These are phyloP conservation scores for Vandiemenella viatica DNA, from an alignment of 2,888 invertebrate genomes.

Conservation along the genomic window DNA sequence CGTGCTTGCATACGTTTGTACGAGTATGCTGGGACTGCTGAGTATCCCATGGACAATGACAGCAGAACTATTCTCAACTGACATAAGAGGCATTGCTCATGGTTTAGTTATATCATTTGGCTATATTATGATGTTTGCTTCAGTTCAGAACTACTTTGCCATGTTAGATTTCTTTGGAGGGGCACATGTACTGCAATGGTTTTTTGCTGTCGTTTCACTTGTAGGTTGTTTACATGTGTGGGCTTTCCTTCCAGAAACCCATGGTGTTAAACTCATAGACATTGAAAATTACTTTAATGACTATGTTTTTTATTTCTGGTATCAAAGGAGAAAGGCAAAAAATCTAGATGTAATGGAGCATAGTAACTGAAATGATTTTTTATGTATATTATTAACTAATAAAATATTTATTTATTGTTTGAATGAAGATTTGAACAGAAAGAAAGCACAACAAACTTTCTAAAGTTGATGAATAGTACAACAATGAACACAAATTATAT, in stretches of 20 bases:
- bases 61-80: conserved; percentile 43
- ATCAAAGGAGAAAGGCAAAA: no score
- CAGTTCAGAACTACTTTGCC: conserved; percentile 34
- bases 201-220: conserved; percentile 14
- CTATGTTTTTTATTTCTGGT: conserved; percentile 9
- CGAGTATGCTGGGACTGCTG: conserved; percentile 42
- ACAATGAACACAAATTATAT: no score
- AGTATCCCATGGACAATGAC: conserved; percentile 50
- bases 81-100: conserved; percentile 42
- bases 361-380: no score
- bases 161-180: conserved; percentile 25
- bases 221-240: conserved; percentile 28
- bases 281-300: conserved; percentile 32
- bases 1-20: conserved; percentile 38
- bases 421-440: no score
- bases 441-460: no score
- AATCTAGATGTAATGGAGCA: no score
- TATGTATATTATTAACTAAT: no score
- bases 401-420: no score
- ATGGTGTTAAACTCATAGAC: conserved; percentile 31
- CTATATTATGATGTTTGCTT: conserved; percentile 40
- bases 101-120: conserved; percentile 40
- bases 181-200: conserved; percentile 15
- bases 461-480: no score
- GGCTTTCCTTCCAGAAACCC: conserved; percentile 34